Evolutionary conservation across 2,113 vertebrate species (phyloP), one percentile per base, ranked within the genome.

Genomic region (Crotalus tigris): DNA sequence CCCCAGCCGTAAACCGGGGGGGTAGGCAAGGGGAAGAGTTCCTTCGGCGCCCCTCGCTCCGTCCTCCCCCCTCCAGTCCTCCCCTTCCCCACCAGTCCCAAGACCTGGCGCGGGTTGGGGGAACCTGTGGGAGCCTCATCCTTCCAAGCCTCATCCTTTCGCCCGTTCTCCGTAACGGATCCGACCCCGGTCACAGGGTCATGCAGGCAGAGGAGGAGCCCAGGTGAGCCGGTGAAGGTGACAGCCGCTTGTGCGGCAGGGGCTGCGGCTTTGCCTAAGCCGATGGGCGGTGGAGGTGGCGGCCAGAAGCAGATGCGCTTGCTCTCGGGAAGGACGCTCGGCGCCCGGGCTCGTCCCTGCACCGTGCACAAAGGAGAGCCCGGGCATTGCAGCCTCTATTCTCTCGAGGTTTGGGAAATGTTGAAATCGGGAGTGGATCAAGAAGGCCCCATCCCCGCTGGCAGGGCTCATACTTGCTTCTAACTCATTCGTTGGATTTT

Each of bases 31-130:
- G 19, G n/a, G 17, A 24, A 11, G 39, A 24, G n/a, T 12, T 15
- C 44, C n/a, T 57, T 0, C 9, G 55, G 5, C 19, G 1, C 26
- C 12, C 44, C 26, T 3, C 0, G 6, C 5, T 5, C 2, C 3
- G 49, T 51, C 49, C 0, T 93, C 49, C 44, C 17, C 39, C 10
- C 51, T 0, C 11, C 12, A 51, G 51, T 2, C 0, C 91, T 13
- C 44, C 19, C 13, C 29, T 9, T 29, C 1, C 21, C 29, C 54
- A 0, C 0, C 87, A 17, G 53, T 6, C 2, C n/a, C 5, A 6
- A 54, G 92, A 46, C 15, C 2, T 23, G 0, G 0, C 49, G 54
- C 0, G 55, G 54, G 88, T 5, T 57, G 10, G 24, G 24, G 26
- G 26, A 23, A 6, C 17, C 7, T 10, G n/a, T 3, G 39, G 46